These are phyloP conservation scores for Condylura cristata DNA, from an alignment of 2,113 vertebrate species.

Conservation along the genomic window DNA sequence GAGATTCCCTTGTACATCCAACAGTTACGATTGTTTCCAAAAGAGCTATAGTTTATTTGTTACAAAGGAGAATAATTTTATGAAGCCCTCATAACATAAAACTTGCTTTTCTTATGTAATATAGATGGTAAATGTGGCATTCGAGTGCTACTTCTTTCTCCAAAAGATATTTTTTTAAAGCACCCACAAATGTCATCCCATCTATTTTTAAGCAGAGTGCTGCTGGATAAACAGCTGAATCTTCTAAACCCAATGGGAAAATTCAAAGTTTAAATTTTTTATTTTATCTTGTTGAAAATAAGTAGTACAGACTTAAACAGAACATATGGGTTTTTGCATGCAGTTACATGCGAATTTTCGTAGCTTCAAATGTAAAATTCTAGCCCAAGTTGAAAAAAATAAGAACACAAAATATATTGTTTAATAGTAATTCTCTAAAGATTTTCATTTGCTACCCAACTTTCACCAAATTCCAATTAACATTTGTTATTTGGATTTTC, in stretches of 20 bases:
- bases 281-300: slow-evolving; percentile 72
- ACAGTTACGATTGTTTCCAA: neutral
- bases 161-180: slow-evolving; percentile 69
- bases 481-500: neutral
- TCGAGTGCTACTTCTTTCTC: slow-evolving; percentile 70
- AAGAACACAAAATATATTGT: neutral
- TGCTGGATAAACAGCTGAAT: slow-evolving; percentile 77
- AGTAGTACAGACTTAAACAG: slow-evolving; percentile 13
- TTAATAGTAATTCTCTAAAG: neutral
- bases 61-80: slow-evolving; percentile 43
- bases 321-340: slow-evolving; percentile 48
- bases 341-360: slow-evolving; percentile 35
- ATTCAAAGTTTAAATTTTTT: slow-evolving; percentile 75
- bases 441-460: neutral
- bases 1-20: neutral
- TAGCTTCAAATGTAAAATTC: slow-evolving; percentile 23
- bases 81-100: slow-evolving; percentile 36
- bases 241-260: slow-evolving; percentile 70
- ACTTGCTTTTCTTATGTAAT: slow-evolving; percentile 66
- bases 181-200: slow-evolving; percentile 78
- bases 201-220: slow-evolving; percentile 78
- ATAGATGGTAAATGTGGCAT: slow-evolving; percentile 66
- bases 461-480: neutral
- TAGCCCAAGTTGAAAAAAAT: slow-evolving; percentile 38
- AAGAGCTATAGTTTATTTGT: neutral